Evolutionary conservation across 1,140 invertebrate species (phyloP).

Genomic region (Megathymus violae): DNA sequence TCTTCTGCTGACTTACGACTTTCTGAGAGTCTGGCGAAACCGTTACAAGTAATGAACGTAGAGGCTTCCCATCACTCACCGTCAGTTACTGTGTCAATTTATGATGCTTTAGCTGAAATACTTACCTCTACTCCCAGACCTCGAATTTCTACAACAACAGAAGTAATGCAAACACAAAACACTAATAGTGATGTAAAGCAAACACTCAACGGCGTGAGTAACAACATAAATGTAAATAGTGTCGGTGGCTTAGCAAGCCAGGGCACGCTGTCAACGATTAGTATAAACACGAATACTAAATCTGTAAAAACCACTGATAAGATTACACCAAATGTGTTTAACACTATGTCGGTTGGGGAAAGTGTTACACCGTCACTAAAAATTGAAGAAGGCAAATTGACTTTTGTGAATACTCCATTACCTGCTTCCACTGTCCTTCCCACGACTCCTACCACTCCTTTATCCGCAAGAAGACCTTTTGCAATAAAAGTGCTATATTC

Average conservation of each 20-base stretch:
- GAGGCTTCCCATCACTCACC: conserved; percentile 82
- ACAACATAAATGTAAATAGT: conserved; percentile 77
- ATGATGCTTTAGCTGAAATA: conserved; percentile 84
- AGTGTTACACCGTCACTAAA: conserved; percentile 70
- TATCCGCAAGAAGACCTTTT: conserved; percentile 79
- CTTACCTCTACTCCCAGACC: conserved; percentile 80
- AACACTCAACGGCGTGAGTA: conserved; percentile 76
- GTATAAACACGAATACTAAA: conserved; percentile 79
- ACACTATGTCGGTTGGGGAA: conserved; percentile 71
- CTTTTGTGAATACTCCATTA: conserved; percentile 60
- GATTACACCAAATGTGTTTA: conserved; percentile 77
- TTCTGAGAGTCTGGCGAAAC: conserved; percentile 76
- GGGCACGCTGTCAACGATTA: conserved; percentile 60
- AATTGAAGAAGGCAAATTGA: conserved; percentile 52
- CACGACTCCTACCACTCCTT: conserved; percentile 61
- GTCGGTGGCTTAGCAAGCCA: conserved; percentile 61
- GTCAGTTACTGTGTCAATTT: conserved; percentile 84
- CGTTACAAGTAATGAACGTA: conserved; percentile 80
- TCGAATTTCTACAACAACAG: conserved; percentile 77
- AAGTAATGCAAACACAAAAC: conserved; percentile 67
- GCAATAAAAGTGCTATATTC: conserved; percentile 80
- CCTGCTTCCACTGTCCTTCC: conserved; percentile 43
- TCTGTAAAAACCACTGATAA: conserved; percentile 78
- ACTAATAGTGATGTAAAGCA: conserved; percentile 65
- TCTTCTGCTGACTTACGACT: conserved; percentile 78